These are phyloP conservation scores for Drosophila nigritarsus DNA, from an alignment of 2,888 invertebrate genomes.

Conservation along the genomic window DNA sequence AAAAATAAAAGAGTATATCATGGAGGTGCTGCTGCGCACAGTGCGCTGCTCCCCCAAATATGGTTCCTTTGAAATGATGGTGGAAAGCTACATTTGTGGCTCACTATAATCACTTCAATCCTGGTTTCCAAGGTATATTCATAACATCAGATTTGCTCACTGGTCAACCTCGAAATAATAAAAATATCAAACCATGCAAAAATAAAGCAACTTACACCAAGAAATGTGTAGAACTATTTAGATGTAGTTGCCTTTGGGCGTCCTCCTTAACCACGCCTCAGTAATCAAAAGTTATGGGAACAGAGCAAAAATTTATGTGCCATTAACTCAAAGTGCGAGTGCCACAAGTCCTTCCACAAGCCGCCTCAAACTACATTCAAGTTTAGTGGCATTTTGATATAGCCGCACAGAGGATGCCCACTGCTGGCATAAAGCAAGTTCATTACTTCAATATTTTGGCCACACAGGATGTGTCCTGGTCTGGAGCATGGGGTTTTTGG, in stretches of 20 bases:
- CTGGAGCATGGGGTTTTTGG: constrained; percentile 41
- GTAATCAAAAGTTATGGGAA: constrained; percentile 77
- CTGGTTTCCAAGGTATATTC: neutral
- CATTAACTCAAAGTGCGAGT: constrained; percentile 73
- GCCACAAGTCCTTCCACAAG: constrained; percentile 19
- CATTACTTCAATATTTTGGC: constrained; percentile 75
- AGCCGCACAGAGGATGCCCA: constrained; percentile 28
- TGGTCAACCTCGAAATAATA: neutral
- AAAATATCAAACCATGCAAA: neutral
- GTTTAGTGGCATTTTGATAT: constrained; percentile 63
- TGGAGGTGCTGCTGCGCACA: neutral
- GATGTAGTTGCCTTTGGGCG: constrained; percentile 14
- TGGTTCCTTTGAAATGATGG: constrained; percentile 57
- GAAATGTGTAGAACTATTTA: constrained; percentile 18
- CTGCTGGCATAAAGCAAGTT: constrained; percentile 55
- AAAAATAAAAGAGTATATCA: too few species aligned
- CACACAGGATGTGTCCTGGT: constrained; percentile 57
- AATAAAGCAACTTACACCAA: neutral
- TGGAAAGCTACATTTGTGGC: constrained; percentile 4
- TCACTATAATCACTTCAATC: neutral
- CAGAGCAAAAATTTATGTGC: constrained; percentile 69
- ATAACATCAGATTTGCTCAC: neutral
- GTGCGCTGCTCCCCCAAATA: constrained; percentile 26
- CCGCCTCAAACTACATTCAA: constrained; percentile 36
- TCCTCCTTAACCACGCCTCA: constrained; percentile 51